Percentiles rank a stretch among this genome's conserved stretches.
These are phyloP conservation scores for Drosophila birchii DNA, from an alignment of 2,888 invertebrate species.

Conservation along the genomic window DNA sequence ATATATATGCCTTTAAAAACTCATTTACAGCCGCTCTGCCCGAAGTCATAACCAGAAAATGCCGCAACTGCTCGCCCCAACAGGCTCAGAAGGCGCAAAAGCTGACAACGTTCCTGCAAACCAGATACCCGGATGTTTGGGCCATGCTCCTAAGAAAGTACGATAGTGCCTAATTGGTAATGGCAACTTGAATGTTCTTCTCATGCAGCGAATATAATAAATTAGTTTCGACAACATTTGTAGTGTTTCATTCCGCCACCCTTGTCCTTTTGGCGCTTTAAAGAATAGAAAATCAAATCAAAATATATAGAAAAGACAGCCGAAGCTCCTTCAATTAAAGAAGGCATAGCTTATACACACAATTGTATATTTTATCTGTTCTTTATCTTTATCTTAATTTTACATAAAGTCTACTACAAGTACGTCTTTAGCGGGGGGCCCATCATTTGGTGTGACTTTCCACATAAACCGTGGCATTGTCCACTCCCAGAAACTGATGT, in stretches of 20 bases:
- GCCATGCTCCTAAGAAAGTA: slow-evolving; percentile 85
- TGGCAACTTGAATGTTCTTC: slow-evolving; percentile 33
- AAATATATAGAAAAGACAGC: not conserved
- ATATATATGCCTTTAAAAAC: not conserved
- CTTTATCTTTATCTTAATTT: slow-evolving; percentile 30
- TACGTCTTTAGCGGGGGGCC: slow-evolving; percentile 24
- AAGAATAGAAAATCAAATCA: not conserved
- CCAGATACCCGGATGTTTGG: slow-evolving; percentile 86
- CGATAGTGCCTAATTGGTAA: slow-evolving; percentile 57
- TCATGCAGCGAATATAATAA: slow-evolving; percentile 41
- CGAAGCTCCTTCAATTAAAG: not conserved
- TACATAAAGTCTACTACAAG: slow-evolving; percentile 47
- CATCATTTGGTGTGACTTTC: slow-evolving; percentile 72
- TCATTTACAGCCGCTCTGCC: slow-evolving; percentile 83
- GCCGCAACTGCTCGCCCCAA: slow-evolving; percentile 85
- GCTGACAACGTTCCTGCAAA: slow-evolving; percentile 86
- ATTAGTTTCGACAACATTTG: slow-evolving; percentile 22
- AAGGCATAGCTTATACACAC: slow-evolving; percentile 17
- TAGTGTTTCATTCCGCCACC: not conserved
- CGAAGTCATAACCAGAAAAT: slow-evolving; percentile 86
- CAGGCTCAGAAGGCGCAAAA: slow-evolving; percentile 86
- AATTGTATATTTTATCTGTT: slow-evolving; percentile 32
- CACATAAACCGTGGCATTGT: slow-evolving; percentile 68
- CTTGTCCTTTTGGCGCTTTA: not conserved
- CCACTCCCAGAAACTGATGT: slow-evolving; percentile 71